Percentiles rank a stretch among this genome's conserved stretches.
Evolutionary conservation across 2,888 invertebrate species (phyloP).

Genomic region (Pyrrhosoma nymphula): DNA sequence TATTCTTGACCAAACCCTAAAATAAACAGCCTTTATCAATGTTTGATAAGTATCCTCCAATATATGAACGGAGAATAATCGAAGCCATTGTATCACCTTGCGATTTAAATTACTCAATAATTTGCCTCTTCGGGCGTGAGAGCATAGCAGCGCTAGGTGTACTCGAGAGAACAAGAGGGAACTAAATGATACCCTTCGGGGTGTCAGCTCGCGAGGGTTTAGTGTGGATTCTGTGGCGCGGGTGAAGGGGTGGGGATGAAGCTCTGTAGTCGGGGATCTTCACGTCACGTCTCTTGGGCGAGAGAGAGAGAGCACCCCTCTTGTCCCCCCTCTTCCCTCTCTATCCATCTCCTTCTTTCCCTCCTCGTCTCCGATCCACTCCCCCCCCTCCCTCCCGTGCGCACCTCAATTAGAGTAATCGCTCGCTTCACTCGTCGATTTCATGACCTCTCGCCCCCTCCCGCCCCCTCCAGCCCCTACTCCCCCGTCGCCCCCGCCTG

Average conservation of each 20-base stretch:
- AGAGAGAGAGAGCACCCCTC: neutral
- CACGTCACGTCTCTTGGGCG: neutral
- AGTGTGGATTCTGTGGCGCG: neutral
- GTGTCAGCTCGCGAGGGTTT: neutral
- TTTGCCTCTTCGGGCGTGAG: neutral
- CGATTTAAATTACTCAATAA: neutral
- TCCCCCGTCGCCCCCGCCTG: neutral
- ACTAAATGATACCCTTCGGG: neutral
- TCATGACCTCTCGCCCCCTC: slow-evolving; percentile 38
- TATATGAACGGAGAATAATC: no score
- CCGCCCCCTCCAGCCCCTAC: neutral
- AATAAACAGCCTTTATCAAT: no score
- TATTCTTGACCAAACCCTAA: no score
- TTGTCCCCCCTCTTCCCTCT: neutral
- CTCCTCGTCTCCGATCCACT: neutral
- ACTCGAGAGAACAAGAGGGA: neutral
- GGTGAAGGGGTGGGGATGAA: neutral
- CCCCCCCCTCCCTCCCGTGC: slow-evolving; percentile 44
- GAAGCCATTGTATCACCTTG: neutral
- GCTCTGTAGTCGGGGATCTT: neutral
- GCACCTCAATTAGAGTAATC: slow-evolving; percentile 65
- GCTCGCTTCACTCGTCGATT: slow-evolving; percentile 63
- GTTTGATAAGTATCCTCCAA: no score
- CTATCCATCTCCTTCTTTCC: no score
- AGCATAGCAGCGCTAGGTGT: neutral